A percentile compares a stretch with the other conserved stretches of the same genome.
Evolutionary conservation across 1,140 invertebrate species (phyloP).

Genomic region (Atopsyche davidsoni): DNA sequence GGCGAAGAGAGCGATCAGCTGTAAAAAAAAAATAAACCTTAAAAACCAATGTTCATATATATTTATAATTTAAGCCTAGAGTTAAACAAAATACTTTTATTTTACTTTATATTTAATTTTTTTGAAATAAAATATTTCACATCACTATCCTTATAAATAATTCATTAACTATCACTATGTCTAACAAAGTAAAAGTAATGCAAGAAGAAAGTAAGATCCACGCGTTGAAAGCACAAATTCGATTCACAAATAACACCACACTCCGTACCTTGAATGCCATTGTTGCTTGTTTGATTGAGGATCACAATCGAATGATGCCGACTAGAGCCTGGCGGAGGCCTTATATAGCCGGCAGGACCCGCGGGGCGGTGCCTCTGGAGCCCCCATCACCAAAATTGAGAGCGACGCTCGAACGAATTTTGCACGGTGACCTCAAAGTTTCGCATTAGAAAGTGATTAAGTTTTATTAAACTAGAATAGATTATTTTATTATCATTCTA

Average conservation of each 20-base stretch:
- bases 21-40: slow-evolving; percentile 16
- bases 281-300: slow-evolving; percentile 28
- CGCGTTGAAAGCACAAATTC: no score
- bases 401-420: slow-evolving; percentile 13
- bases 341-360: slow-evolving; percentile 25
- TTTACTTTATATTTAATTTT: background rate
- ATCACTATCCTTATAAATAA: no score
- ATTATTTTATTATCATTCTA: no score
- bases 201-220: no score
- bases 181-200: no score
- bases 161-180: no score
- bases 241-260: no score
- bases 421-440: slow-evolving; percentile 19
- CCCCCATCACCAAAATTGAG: slow-evolving; percentile 22
- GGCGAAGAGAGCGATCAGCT: slow-evolving; percentile 43
- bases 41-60: no score
- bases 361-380: slow-evolving; percentile 16
- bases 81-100: background rate
- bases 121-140: slow-evolving; percentile 1
- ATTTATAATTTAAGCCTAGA: background rate
- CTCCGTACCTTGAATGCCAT: slow-evolving; percentile 30
- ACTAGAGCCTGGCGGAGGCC: slow-evolving; percentile 10
- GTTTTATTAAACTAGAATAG: no score
- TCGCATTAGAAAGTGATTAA: no score
- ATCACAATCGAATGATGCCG: slow-evolving; percentile 30